Evolutionary conservation across 1,140 invertebrate genomes (phyloP), one percentile per base, ranked within the genome.

Genomic region (Steinernema khuongi): DNA sequence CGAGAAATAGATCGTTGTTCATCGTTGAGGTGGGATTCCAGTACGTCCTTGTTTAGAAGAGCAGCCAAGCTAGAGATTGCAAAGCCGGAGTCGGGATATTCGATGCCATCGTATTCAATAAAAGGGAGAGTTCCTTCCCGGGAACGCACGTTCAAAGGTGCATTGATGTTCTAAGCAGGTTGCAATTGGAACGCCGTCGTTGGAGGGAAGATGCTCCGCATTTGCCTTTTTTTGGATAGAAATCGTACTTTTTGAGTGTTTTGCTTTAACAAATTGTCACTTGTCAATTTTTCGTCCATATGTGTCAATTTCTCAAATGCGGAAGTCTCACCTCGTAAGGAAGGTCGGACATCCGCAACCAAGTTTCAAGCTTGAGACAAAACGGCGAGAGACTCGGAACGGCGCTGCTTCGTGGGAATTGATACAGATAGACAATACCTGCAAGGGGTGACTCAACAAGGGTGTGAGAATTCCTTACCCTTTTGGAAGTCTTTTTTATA

Each of bases 311-410:
- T n/a, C n/a, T n/a, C n/a, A n/a, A n/a, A n/a, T n/a, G n/a, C n/a
- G n/a, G n/a, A n/a, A n/a, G n/a, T n/a, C 50, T 60, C 78, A 94
- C 93, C 92, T 94, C 93, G 87, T 94, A 96, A 88, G 93, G 93
- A 83, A 94, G 89, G 79, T 90, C 92, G 79, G 91, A 91, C 81
- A 94, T 89, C 85, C 94, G 89, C 73, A 96, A 88, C 92, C 92
- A 95, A 82, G 93, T 94, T 88, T 96, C 93, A 74, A 95, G 92
- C 90, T 94, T 95, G 81, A 95, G 90, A 88, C 93, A 94, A 86
- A 92, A 94, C n/a, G 93, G 91, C 73, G 92, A 94, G 71, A 93
- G 87, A 33, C 92, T 94, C 31, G 93, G 93, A 81, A 94, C 87
- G 78, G 92, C 88, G 69, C 92, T 91, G 19, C 81, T 83, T 85